Conservation (phyloP, 2,797 vertebrate genomes). For the Gorsachius magnificus region DNA sequence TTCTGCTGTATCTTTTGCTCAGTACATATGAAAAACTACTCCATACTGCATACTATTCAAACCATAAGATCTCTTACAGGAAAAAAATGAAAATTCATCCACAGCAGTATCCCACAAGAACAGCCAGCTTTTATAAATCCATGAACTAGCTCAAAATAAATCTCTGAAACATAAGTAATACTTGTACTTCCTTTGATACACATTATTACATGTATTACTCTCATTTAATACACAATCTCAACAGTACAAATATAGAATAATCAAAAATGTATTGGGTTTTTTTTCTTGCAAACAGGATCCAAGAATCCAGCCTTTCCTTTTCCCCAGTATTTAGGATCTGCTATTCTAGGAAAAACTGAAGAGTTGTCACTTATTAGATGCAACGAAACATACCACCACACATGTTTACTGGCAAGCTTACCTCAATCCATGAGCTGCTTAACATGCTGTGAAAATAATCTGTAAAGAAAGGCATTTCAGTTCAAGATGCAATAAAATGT, state of each 20-base stretch:
- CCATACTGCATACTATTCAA: not conserved
- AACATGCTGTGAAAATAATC: conserved; percentile 99
- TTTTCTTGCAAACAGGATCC: not conserved
- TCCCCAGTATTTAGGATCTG: not conserved
- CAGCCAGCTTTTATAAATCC: not conserved
- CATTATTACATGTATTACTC: not conserved
- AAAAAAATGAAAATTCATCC: not conserved
- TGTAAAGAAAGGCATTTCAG: conserved; percentile 73
- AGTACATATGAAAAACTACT: not conserved
- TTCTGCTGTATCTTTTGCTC: not conserved
- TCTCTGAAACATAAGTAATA: not conserved
- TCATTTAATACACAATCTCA: not conserved
- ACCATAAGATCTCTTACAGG: not conserved
- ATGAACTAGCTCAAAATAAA: not conserved
- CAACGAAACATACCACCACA: not conserved
- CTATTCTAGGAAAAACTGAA: not conserved
- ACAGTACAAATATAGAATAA: not conserved
- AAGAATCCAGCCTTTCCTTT: not conserved
- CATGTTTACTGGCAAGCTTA: conserved; percentile 60
- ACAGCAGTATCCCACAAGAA: not conserved
- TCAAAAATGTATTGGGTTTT: not conserved
- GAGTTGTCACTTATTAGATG: not conserved
- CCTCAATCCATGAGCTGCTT: conserved; percentile 97
- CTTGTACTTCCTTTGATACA: not conserved
- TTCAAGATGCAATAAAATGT: conserved; percentile 23